Evolutionary conservation across 2,113 vertebrate genomes (phyloP), one percentile per base, ranked within the genome.

Genomic region (Chionomys nivalis): DNA sequence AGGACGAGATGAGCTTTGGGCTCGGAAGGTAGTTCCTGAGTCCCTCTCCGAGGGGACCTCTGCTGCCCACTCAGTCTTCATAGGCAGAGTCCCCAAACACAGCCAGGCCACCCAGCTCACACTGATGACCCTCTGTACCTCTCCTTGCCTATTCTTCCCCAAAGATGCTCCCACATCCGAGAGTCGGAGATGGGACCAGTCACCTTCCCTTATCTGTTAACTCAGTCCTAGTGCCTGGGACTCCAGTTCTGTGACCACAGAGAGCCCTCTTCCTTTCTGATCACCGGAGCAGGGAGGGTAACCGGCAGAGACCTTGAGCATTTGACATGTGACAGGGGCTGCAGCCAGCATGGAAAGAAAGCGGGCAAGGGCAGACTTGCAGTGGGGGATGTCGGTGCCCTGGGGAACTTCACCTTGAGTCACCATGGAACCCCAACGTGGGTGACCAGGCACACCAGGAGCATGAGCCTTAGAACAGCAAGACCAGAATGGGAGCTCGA

Each of bases 1-100:
- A 63, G 26, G 2, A 21, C 0, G 0, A 0, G 36, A 23, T 5
- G 3, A 83, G 33, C 0, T 3, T 16, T 17, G 2, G 24, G 26
- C 16, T n/a, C 63, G 61, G 70, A 33, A 82, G 49, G 23, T 83
- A 24, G 4, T 70, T 49, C 39, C 26, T 0, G 21, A 73, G 63
- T 5, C 10, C n/a, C 73, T 52, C 52, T 61, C 28, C 14, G 10
- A 68, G 76, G 33, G n/a, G 36, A 19, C 44, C 14, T 17, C 52
- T 4, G 1, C 14, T 61, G 39, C 79, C 89, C 19, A 10, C 8
- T 72, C 42, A 73, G 44, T 19, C 7, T 17, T 68, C 24, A 4
- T 0, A 2, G 9, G 13, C 42, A 49, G 79, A 12, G 31, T n/a
- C 81, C 76, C 23, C n/a, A 19, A 66, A 7, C 0, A 1, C 13